These are phyloP conservation scores for Hirundo rustica DNA, from an alignment of 2,797 vertebrate genomes.

Conservation along the genomic window DNA sequence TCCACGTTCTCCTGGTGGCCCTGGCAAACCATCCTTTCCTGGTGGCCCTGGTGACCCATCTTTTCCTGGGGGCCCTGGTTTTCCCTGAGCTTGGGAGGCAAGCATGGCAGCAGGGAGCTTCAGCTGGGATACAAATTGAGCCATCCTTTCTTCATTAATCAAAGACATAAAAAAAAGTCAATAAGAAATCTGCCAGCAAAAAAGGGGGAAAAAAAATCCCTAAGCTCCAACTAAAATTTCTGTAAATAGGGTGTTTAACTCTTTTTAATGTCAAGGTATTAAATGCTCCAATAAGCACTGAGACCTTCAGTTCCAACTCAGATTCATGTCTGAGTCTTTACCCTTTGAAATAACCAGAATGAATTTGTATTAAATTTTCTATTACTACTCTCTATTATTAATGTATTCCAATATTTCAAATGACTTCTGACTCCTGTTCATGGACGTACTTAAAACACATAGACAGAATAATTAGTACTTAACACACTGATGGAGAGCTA, in stretches of 20 bases:
- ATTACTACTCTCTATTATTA: not conserved
- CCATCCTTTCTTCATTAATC: slow-evolving; percentile 83
- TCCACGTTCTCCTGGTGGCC: slow-evolving; percentile 87
- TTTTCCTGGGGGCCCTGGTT: slow-evolving; percentile 90
- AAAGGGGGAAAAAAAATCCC: not conserved
- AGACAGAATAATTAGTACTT: not conserved
- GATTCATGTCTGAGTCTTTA: not conserved
- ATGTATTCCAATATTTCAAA: not conserved
- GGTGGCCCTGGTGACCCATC: slow-evolving; percentile 88
- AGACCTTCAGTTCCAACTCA: not conserved
- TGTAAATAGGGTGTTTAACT: not conserved
- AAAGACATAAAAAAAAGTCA: slow-evolving; percentile 7
- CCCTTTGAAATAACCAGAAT: not conserved
- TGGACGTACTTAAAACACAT: not conserved
- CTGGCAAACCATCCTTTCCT: slow-evolving; percentile 87
- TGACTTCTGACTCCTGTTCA: not conserved
- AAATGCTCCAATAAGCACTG: not conserved
- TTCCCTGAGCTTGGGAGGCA: slow-evolving; percentile 85
- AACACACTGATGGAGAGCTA: not conserved
- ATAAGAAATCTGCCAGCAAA: not conserved
- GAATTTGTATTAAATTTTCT: not conserved
- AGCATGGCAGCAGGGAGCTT: slow-evolving; percentile 90
- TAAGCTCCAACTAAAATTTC: not conserved
- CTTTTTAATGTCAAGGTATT: not conserved
- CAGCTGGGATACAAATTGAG: slow-evolving; percentile 77